phyloP scores from a whole-genome alignment of 1,140 invertebrate genomes.

The Medauroidea extradentata region DNA sequence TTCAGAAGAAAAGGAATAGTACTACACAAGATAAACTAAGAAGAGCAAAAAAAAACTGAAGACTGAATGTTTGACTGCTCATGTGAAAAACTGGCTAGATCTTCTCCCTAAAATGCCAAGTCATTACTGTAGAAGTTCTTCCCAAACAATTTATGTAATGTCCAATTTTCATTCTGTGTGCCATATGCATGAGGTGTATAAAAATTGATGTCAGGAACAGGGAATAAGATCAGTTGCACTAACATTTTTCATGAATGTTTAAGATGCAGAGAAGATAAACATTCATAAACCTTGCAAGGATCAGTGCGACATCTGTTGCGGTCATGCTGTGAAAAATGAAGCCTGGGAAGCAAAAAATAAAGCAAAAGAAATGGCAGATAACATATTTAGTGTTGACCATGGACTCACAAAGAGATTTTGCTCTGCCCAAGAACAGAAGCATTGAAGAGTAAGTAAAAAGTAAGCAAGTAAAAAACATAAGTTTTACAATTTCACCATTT shows the following conservation, averaged over 20 bases:
- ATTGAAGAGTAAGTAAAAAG: slow-evolving; percentile 19
- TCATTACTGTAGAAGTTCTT: slow-evolving; percentile 16
- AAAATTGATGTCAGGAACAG: no score
- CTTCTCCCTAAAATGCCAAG: slow-evolving; percentile 2
- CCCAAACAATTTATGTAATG: slow-evolving; percentile 3
- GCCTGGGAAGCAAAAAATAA: slow-evolving; percentile 11
- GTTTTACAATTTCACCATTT: no score
- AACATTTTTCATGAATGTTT: slow-evolving; percentile 9
- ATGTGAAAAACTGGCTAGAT: slow-evolving; percentile 9
- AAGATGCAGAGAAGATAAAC: slow-evolving; percentile 5
- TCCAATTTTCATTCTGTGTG: slow-evolving; percentile 3
- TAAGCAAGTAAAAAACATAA: slow-evolving; percentile 3
- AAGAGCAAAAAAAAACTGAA: no score
- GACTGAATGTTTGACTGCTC: no score
- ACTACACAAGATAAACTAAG: no score
- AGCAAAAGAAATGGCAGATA: slow-evolving; percentile 8
- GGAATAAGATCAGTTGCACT: not conserved
- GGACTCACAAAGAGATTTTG: slow-evolving; percentile 24
- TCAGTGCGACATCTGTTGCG: slow-evolving; percentile 35
- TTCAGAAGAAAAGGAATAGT: no score
- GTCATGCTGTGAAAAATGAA: slow-evolving; percentile 24
- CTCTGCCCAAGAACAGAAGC: no score
- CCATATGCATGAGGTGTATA: not conserved
- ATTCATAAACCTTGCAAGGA: slow-evolving; percentile 36
- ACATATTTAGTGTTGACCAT: slow-evolving; percentile 23